These are phyloP conservation scores for Cancer borealis DNA, from an alignment of 2,888 invertebrate species.

Conservation along the genomic window DNA sequence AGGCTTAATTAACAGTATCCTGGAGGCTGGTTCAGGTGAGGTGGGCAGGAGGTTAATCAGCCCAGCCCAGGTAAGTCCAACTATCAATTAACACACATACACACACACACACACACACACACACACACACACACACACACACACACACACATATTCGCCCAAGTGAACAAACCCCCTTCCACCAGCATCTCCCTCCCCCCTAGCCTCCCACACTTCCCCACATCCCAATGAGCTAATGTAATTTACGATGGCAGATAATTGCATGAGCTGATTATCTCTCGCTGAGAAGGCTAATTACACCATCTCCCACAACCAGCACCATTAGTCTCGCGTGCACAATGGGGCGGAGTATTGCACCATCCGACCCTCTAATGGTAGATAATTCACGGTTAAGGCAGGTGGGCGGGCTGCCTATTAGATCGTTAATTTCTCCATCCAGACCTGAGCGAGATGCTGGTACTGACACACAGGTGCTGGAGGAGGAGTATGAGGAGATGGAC, in stretches of 20 bases:
- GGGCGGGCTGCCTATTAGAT: constrained; percentile 11
- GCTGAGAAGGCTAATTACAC: constrained; percentile 20
- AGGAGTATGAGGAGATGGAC: not conserved
- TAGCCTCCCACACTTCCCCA: not conserved
- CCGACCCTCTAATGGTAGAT: constrained; percentile 20
- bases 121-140: constrained; percentile 20
- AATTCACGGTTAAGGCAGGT: constrained; percentile 20
- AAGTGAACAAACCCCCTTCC: not conserved
- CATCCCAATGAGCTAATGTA: constrained; percentile 20
- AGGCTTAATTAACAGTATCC: constrained; percentile 10
- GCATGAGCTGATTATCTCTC: constrained; percentile 11
- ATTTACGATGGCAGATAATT: constrained; percentile 7
- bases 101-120: constrained; percentile 20
- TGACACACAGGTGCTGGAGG: not conserved
- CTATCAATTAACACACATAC: not conserved
- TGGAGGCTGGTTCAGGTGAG: constrained; percentile 1
- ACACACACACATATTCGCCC: not conserved
- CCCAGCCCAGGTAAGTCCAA: not conserved
- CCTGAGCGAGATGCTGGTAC: constrained; percentile 2
- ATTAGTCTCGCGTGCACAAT: constrained; percentile 12
- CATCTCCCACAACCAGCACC: not conserved
- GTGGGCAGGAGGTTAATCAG: not conserved
- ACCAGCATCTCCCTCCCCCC: not conserved
- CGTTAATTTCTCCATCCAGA: constrained; percentile 12
- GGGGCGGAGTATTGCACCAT: constrained; percentile 3